A percentile compares a stretch with the other conserved stretches of the same genome.
Evolutionary conservation across 2,888 invertebrate species (phyloP).

Genomic region (Leucozona laternaria): DNA sequence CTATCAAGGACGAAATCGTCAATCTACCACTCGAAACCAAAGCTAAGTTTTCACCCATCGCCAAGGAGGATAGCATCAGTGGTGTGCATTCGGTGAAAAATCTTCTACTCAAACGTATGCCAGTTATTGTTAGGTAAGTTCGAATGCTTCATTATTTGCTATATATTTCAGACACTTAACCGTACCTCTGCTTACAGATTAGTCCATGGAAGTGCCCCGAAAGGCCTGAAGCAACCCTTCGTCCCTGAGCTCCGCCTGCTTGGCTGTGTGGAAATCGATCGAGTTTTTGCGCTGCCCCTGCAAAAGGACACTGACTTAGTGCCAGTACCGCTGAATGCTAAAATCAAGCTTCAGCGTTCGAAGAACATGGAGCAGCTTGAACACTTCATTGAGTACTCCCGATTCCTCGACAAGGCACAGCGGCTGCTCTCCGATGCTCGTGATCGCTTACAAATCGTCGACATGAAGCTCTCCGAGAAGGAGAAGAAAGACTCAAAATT

Average conservation of each 20-base stretch:
- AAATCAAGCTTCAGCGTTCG: constrained; percentile 92
- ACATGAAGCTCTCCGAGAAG: constrained; percentile 90
- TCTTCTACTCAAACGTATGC: constrained; percentile 94
- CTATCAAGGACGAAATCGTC: constrained; percentile 92
- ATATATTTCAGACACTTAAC: not conserved
- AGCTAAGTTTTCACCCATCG: constrained; percentile 96
- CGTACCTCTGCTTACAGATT: constrained; percentile 83
- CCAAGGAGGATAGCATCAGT: constrained; percentile 96
- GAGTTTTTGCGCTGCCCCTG: constrained; percentile 91
- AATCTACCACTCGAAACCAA: constrained; percentile 93
- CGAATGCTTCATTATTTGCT: not conserved
- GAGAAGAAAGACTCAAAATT: constrained; percentile 84
- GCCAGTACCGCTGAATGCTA: constrained; percentile 93
- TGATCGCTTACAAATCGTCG: constrained; percentile 91
- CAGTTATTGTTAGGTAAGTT: constrained; percentile 91
- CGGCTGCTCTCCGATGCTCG: constrained; percentile 89
- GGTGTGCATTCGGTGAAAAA: constrained; percentile 97
- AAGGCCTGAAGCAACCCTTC: constrained; percentile 92
- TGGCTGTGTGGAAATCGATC: constrained; percentile 93
- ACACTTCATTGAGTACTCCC: constrained; percentile 89
- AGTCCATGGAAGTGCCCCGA: constrained; percentile 94
- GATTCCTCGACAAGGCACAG: constrained; percentile 91
- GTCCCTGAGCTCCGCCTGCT: constrained; percentile 93
- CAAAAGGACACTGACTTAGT: constrained; percentile 92
- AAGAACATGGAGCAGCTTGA: constrained; percentile 92